phyloP scores from a whole-genome alignment of 1,140 invertebrate genomes.

The Cyrtorhinus lividipennis region DNA sequence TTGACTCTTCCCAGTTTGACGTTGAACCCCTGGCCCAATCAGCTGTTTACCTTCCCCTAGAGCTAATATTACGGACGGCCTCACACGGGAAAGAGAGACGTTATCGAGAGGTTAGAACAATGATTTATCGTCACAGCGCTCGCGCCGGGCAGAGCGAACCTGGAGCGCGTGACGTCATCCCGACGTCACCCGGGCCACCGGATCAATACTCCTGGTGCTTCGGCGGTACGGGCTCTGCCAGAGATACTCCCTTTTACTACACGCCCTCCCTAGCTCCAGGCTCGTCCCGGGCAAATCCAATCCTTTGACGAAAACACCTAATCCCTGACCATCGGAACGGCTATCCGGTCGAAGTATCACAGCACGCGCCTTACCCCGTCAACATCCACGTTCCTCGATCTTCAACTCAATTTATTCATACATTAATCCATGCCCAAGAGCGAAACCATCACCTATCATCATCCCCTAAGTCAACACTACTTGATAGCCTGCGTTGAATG shows the following conservation, averaged over 20 bases:
- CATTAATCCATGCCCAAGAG: too few relatives aligned
- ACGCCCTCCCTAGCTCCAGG: too few relatives aligned
- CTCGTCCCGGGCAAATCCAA: too few relatives aligned
- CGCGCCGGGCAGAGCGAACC: not conserved
- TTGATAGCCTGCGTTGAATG: too few relatives aligned
- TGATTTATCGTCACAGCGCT: not conserved
- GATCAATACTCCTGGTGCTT: not conserved
- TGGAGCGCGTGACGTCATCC: not conserved
- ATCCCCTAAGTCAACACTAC: too few relatives aligned
- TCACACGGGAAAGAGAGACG: not conserved
- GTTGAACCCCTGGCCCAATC: not conserved
- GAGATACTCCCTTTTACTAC: not conserved
- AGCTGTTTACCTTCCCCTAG: not conserved
- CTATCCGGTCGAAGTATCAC: too few relatives aligned
- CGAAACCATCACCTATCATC: too few relatives aligned
- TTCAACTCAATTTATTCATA: too few relatives aligned
- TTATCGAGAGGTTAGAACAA: not conserved
- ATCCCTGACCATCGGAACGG: not conserved
- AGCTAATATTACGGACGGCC: not conserved
- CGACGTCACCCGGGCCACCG: not conserved
- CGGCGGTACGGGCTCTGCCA: not conserved
- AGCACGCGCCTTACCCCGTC: too few relatives aligned
- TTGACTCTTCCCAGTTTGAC: not conserved
- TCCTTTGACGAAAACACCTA: not conserved
- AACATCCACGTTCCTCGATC: too few relatives aligned